Evolutionary conservation across 2,113 vertebrate genomes (phyloP).

Genomic region (Ceyx melanurus): DNA sequence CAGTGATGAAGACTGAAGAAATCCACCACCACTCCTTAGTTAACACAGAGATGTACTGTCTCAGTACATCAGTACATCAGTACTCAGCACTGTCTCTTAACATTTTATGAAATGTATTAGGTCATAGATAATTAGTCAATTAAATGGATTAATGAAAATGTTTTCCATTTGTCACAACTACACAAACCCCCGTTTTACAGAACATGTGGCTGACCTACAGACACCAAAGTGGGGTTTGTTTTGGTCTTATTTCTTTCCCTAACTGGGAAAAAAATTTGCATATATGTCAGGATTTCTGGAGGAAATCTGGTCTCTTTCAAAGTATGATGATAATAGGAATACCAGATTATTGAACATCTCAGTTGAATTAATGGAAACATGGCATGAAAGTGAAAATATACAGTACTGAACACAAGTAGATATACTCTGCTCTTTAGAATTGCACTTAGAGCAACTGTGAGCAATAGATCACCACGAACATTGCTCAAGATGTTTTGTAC

Average conservation of each 20-base stretch:
- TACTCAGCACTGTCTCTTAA: neutral
- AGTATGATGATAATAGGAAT: neutral
- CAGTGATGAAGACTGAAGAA: neutral
- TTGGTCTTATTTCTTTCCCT: neutral
- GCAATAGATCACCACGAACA: neutral
- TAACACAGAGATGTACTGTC: neutral
- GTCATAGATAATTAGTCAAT: neutral
- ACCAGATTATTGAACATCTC: neutral
- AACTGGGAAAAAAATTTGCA: neutral
- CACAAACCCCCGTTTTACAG: neutral
- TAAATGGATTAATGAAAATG: neutral
- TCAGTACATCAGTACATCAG: neutral
- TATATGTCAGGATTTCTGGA: neutral
- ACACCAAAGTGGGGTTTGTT: neutral
- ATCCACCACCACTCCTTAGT: neutral
- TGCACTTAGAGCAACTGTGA: neutral
- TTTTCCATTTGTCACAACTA: neutral
- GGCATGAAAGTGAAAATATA: neutral
- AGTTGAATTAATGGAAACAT: neutral
- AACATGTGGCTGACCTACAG: neutral
- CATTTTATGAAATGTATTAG: neutral
- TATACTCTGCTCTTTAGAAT: neutral
- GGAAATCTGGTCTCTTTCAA: conserved; percentile 20
- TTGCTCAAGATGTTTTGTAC: neutral
- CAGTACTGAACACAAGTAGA: neutral